Base-by-base conservation (phyloP, 2,888 invertebrate species). In the Drosophila anomelani region DNA sequence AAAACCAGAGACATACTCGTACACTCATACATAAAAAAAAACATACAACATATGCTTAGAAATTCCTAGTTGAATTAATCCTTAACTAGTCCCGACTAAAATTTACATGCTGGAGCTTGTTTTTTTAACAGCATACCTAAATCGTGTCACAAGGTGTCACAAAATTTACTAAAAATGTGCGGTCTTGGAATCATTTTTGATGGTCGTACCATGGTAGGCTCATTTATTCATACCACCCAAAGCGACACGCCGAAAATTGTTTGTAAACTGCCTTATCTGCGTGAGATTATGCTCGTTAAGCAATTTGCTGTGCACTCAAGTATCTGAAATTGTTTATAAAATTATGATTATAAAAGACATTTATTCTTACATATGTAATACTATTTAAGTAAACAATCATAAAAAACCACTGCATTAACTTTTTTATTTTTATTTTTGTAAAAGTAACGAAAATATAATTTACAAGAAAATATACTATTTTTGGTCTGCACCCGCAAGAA, bases 51-150 rank as follows among this genome's bases (percentile, higher is more conserved):
- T 53, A 85, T 75, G 74, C 84, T 75, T 86, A 83, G 68, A 76
- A 67, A 79, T 80, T 81, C 77, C 89, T 85, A 85, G 79, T 82
- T 85, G 78, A 89, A 90, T 85, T 86, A 85, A 83, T 76, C 71
- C 80, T 78, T 88, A 79, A 89, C 88, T 90, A 90, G 91, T 89
- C 88, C 79, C 84, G 78, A 86, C 77, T 73, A 77, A 68, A 67
- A 69, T 68, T 57, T 70, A 75, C 72, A 62, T 53, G 67, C 63
- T 71, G 74, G 56, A 88, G 75, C 75, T 76, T 75, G 63, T 68
- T 51, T 62, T n/a, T 55, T 63, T 36, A 51, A 59, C 62, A 69
- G 69, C 70, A 69, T 54, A 41, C 54, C 17, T 15, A 39, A 29
- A 49, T 56, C 62, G 15, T 80, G 78, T 88, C 88, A 81, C 81